These are phyloP conservation scores for Bambusicola thoracicus DNA, from an alignment of 2,113 vertebrate species.

Conservation along the genomic window DNA sequence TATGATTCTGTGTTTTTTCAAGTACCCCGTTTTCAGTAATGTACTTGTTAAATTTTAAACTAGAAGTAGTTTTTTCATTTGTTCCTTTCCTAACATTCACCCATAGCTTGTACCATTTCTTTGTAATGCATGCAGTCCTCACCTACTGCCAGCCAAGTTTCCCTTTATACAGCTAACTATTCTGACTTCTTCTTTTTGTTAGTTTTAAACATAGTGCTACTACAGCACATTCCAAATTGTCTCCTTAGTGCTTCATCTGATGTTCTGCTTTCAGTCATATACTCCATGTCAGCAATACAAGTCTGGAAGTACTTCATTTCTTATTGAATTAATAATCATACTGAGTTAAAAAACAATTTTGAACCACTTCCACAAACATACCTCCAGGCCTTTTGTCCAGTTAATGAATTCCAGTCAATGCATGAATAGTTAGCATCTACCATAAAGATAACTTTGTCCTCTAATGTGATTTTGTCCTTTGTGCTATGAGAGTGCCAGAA, in stretches of 20 bases:
- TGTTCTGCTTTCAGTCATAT: slow-evolving; percentile 9
- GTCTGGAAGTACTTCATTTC: background rate
- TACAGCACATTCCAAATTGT: background rate
- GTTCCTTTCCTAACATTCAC: background rate
- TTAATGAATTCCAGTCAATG: slow-evolving; percentile 38
- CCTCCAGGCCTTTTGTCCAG: background rate
- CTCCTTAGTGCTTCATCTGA: background rate
- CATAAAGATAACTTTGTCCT: background rate
- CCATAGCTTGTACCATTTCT: accelerated
- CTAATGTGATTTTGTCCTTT: background rate
- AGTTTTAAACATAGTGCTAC: background rate
- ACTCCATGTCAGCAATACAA: background rate
- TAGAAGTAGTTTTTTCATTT: background rate
- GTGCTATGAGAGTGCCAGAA: background rate
- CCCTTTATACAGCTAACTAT: background rate
- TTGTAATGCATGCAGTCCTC: background rate
- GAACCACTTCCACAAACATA: background rate
- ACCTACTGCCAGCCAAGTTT: background rate
- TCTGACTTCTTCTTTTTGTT: background rate
- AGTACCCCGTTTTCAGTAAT: background rate
- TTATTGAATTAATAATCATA: background rate
- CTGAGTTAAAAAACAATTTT: background rate
- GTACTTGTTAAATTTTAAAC: background rate
- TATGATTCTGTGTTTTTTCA: background rate
- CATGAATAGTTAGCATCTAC: slow-evolving; percentile 29